Base-by-base conservation (phyloP, 2,888 invertebrate genomes). In the Cantharis nigra region DNA sequence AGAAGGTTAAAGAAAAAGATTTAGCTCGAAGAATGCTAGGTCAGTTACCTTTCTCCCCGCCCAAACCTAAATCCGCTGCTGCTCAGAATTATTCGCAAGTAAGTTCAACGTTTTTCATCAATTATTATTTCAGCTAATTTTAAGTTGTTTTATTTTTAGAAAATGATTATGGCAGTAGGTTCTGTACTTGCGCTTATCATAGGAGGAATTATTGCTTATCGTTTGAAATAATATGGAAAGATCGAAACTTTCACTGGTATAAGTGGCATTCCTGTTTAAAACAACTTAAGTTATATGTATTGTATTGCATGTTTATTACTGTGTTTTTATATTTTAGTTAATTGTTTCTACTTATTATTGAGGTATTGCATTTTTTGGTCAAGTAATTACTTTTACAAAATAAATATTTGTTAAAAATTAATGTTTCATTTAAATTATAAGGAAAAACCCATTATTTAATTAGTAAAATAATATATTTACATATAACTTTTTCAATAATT, bases 1-100 rank as follows among this genome's bases (percentile, higher is more conserved):
- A 89, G 75, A 87, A 87, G 75, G 89, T 89, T 0, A 89, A 89
- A 18, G 92, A 92, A 84, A 85, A 90, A 71, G 88, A 89, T 70
- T 86, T 91, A n/a, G 91, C 91, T 0, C 88, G 89, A 77, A 85
- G 90, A 63, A 91, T 91, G 91, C 86, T 91, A 84, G 84, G 83
- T 74, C 49, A 49, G 49, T 49, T 49, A 49, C 49, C 49, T n/a
- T 49, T n/a, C n/a, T 5, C 49, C n/a, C 7, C 49, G n/a, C n/a
- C 49, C 9, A 49, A 49, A 49, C 49, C 49, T 49, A 49, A 49
- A 9, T 2, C n/a, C 49, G n/a, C n/a, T n/a, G 49, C 49, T n/a
- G n/a, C 49, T 4, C n/a, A 49, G 49, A 49, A 49, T 49, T 49
- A 49, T 49, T 49, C 49, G n/a, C 49, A 49, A n/a, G 49, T 49